Percentiles rank a stretch among this genome's conserved stretches.
phyloP scores from a whole-genome alignment of 2,888 invertebrate species.

The Anarsia innoxiella region DNA sequence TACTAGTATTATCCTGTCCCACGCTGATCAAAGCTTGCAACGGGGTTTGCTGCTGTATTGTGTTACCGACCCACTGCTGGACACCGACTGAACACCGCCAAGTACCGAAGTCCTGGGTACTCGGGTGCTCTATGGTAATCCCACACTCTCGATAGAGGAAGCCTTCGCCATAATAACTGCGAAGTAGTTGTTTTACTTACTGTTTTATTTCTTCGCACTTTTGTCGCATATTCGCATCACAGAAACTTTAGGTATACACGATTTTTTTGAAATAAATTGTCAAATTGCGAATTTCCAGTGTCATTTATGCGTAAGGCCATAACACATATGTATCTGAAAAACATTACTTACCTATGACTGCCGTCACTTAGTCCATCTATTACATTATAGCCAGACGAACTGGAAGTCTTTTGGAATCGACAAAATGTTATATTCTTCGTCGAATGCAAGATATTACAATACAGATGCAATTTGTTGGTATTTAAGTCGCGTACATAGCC shows the following conservation, averaged over 20 bases:
- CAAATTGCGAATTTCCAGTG: no score
- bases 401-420: conserved; percentile 57
- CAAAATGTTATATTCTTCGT: conserved; percentile 61
- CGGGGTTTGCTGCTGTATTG: conserved; percentile 33
- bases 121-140: conserved; percentile 55
- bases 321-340: neutral
- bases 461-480: conserved; percentile 46
- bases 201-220: no score
- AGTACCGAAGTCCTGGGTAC: conserved; percentile 42
- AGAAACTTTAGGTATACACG: no score
- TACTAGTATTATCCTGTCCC: neutral
- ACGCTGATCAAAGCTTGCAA: conserved; percentile 59
- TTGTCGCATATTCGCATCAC: no score
- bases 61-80: conserved; percentile 33
- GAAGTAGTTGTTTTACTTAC: no score
- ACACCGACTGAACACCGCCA: conserved; percentile 69
- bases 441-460: conserved; percentile 62
- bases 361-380: conserved; percentile 64
- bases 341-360: conserved; percentile 41
- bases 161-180: conserved; percentile 68
- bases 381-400: conserved; percentile 50
- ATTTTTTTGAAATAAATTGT: no score
- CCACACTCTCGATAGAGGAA: conserved; percentile 60
- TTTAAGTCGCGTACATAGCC: conserved; percentile 45
- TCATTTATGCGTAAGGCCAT: no score